Base-by-base conservation (phyloP, 2,113 vertebrate genomes). In the Dolichallabes microphthalmus region DNA sequence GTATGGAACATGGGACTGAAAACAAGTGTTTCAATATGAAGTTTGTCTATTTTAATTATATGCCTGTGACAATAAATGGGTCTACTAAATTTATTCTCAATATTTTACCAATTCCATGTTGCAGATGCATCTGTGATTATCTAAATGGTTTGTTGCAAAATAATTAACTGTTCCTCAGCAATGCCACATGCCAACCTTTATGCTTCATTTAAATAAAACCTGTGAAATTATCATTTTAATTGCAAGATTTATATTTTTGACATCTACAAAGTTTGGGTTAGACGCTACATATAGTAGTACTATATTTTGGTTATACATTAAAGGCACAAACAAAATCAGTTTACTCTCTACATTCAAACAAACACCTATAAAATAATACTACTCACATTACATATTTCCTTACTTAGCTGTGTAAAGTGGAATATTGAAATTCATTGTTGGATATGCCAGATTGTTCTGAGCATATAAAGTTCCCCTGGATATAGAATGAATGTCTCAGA, bases 401-500 rank as follows among this genome's bases (percentile, higher is more conserved):
- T 60, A 57, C 68, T 75, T 20, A 61, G 82, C 12, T 25, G 32
- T 32, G 27, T 57, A 82, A 57, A 64, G 7, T 61, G 60, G 45
- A 53, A 50, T 69, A 63, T 80, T 60, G 77, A 82, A 85, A 83
- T 87, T 88, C 75, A 90, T 90, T 89, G 90, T 86, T 55, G 19
- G 55, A 39, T 39, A 60, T 30, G 11, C 5, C 87, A 68, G 87
- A 86, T 61, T 84, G 87, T 90, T 91, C 64, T 87, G 69, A 92
- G 88, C 91, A 90, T 88, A 88, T 92, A 86, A 87, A 61, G 86
- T 87, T 92, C 92, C 91, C 91, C 91, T 90, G 89, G 89, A 94
- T 90, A 91, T 93, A 88, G 79, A 90, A 90, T 89, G 81, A 87
- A 89, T 92, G 89, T 94, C 93, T 95, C 92, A 39, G 89, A 93